These are phyloP conservation scores for Chymomyza caudatula DNA, from an alignment of 2,888 invertebrate genomes.

Conservation along the genomic window DNA sequence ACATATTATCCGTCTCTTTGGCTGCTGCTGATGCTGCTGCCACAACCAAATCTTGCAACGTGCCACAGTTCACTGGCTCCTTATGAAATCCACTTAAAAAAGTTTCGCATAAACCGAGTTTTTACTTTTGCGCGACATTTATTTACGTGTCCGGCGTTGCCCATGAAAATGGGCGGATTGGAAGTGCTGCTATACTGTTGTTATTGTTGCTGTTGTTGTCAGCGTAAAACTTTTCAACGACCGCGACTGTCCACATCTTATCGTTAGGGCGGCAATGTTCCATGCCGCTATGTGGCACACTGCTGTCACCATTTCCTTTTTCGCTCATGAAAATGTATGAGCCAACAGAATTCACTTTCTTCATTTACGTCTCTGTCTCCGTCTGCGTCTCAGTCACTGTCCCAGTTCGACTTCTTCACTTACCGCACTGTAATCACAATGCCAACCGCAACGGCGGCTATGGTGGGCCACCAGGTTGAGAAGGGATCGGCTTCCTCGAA, in stretches of 20 bases:
- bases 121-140: conserved; percentile 46
- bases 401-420: conserved; percentile 40
- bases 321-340: conserved; percentile 46
- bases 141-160: conserved; percentile 50
- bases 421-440: conserved; percentile 80
- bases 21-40: background rate
- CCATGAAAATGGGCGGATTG: background rate
- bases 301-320: conserved; percentile 31
- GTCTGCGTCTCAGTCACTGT: background rate
- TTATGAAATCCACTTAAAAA: conserved; percentile 68
- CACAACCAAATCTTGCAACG: background rate
- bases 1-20: conserved; percentile 49
- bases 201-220: background rate
- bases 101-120: conserved; percentile 50
- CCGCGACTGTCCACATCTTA: conserved; percentile 26
- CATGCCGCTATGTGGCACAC: background rate
- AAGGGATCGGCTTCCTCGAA: conserved; percentile 78
- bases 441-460: conserved; percentile 79
- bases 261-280: conserved; percentile 16
- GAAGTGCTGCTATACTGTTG: background rate
- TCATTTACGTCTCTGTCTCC: background rate
- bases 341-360: background rate
- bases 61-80: conserved; percentile 9
- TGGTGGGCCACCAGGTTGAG: conserved; percentile 80
- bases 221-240: background rate